Conservation (phyloP, 2,113 vertebrate species). For the Bolborhynchus lineola region DNA sequence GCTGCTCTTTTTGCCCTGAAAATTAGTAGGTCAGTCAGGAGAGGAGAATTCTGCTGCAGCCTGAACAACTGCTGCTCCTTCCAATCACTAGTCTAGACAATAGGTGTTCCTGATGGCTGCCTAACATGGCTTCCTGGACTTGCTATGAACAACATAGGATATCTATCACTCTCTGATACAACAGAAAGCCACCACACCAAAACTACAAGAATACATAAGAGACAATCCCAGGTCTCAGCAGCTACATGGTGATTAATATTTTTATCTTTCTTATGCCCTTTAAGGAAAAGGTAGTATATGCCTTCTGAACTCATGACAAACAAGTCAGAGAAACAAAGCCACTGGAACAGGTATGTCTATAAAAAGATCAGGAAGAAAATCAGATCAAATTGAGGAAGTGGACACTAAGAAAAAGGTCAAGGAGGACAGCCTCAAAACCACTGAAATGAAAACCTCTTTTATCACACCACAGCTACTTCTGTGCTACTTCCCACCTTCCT, state of each 20-base stretch:
- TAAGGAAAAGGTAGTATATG: not conserved
- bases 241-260: not conserved
- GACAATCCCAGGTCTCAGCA: not conserved
- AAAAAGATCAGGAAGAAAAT: not conserved
- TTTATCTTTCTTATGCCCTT: not conserved
- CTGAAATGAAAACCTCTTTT: not conserved
- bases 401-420: not conserved
- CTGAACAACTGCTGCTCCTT: not conserved
- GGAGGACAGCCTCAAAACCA: not conserved
- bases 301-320: not conserved
- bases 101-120: not conserved
- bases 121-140: not conserved
- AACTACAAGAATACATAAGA: not conserved
- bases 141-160: accelerated
- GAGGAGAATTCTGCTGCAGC: not conserved
- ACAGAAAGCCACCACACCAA: not conserved
- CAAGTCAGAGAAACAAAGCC: not conserved
- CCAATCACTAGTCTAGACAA: not conserved
- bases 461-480: not conserved
- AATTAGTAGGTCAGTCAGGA: not conserved
- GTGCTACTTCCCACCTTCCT: not conserved
- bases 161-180: accelerated
- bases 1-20: not conserved
- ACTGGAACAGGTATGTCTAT: not conserved
- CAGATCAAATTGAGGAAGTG: not conserved